phyloP scores from a whole-genome alignment of 2,888 invertebrate genomes.

The Amphiduros pacificus region DNA sequence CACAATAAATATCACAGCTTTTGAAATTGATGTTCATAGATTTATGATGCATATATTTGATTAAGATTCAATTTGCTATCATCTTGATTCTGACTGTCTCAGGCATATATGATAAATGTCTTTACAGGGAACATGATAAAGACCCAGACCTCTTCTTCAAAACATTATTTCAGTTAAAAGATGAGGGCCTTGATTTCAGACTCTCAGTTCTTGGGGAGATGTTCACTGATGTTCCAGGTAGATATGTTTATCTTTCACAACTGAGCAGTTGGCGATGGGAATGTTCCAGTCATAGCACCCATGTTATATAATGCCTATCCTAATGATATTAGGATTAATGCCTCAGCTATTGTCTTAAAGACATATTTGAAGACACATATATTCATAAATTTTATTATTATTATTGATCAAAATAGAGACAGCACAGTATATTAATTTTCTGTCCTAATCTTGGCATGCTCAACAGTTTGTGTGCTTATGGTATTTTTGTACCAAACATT shows the following conservation, averaged over 20 bases:
- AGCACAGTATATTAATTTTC: too few relatives aligned
- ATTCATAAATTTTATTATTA: too few relatives aligned
- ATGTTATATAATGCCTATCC: background rate
- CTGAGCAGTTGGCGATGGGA: background rate
- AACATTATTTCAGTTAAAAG: constrained; percentile 56
- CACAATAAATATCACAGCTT: too few relatives aligned
- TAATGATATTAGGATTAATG: background rate
- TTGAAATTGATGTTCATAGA: too few relatives aligned
- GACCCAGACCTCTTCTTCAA: constrained; percentile 70
- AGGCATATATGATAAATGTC: background rate
- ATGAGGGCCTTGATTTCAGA: constrained; percentile 65
- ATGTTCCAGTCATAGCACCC: background rate
- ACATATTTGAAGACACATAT: too few relatives aligned
- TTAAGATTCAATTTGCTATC: too few relatives aligned
- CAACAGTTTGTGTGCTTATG: too few relatives aligned
- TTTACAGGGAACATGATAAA: constrained; percentile 72
- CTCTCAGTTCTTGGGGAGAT: constrained; percentile 68
- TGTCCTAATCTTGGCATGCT: too few relatives aligned
- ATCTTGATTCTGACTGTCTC: background rate
- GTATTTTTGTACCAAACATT: too few relatives aligned
- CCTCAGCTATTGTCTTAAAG: background rate
- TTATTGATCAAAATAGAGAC: too few relatives aligned
- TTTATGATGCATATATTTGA: too few relatives aligned
- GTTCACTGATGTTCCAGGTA: constrained; percentile 66
- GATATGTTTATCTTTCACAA: constrained; percentile 9